Conservation (phyloP, 37 sponge, comb jelly and placozoan species). For the Petrosia ficiformis region DNA sequence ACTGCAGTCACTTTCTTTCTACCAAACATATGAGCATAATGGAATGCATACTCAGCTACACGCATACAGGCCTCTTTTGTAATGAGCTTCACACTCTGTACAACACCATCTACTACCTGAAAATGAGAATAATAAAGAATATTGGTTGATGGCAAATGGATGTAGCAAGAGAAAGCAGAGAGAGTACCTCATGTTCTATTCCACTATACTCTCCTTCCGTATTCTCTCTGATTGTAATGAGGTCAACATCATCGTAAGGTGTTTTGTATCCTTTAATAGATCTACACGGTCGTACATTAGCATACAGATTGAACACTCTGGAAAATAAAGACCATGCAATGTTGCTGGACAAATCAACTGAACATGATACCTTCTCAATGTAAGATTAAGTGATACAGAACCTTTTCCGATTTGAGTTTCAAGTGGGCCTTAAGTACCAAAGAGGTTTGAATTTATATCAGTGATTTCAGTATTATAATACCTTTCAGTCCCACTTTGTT, state of each 20-base stretch:
- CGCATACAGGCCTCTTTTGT: constrained; percentile 85
- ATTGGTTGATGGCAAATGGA: too few relatives aligned
- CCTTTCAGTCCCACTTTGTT: constrained; percentile 99
- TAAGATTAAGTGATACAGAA: constrained; percentile 96
- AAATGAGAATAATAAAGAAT: too few relatives aligned
- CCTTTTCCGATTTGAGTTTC: constrained; percentile 98
- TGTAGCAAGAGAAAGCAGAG: neutral
- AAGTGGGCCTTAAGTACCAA: constrained; percentile 75
- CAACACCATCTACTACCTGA: constrained; percentile 95
- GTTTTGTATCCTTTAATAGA: constrained; percentile 85
- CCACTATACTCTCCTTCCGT: constrained; percentile 99
- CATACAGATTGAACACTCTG: constrained; percentile 92
- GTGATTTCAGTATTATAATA: neutral
- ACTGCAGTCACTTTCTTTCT: constrained; percentile 88
- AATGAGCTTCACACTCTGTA: constrained; percentile 98
- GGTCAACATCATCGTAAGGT: constrained; percentile 87
- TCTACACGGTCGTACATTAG: constrained; percentile 94
- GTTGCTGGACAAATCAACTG: neutral
- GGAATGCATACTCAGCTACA: constrained; percentile 99
- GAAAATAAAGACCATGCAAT: neutral
- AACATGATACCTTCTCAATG: constrained; percentile 73
- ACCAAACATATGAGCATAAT: constrained; percentile 78
- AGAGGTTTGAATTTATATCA: neutral
- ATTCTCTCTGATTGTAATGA: constrained; percentile 97
- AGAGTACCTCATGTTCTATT: constrained; percentile 92